Percentiles rank a stretch among this genome's conserved stretches.
phyloP scores from a whole-genome alignment of 2,113 vertebrate species.

The Verasper variegatus region DNA sequence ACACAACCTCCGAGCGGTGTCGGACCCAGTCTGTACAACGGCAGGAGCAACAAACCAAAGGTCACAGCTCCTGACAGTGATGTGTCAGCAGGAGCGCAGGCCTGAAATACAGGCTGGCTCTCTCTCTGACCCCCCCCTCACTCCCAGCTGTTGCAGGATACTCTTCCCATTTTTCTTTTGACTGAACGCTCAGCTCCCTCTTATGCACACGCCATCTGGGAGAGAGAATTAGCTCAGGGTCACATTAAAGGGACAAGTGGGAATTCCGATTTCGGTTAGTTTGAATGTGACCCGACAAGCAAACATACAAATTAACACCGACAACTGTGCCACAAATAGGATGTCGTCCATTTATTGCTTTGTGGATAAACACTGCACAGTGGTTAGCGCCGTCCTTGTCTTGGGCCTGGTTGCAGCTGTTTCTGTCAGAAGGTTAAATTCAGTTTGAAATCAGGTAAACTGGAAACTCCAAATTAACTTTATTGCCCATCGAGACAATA shows the following conservation, averaged over 20 bases:
- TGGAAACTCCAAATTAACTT: neutral
- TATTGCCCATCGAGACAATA: neutral
- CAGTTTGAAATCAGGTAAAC: neutral
- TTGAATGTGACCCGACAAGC: slow-evolving; percentile 24
- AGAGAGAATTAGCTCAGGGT: slow-evolving; percentile 20
- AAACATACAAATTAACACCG: slow-evolving; percentile 47
- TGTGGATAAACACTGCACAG: slow-evolving; percentile 28
- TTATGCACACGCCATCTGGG: slow-evolving; percentile 38
- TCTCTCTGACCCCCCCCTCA: slow-evolving; percentile 25
- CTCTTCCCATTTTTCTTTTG: slow-evolving; percentile 68
- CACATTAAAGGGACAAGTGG: slow-evolving; percentile 26
- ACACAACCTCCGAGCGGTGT: slow-evolving; percentile 3
- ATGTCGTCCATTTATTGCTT: slow-evolving; percentile 18
- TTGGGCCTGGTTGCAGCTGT: too few species aligned
- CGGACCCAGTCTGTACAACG: slow-evolving; percentile 39
- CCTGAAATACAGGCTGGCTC: slow-evolving; percentile 72
- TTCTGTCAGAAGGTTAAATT: neutral
- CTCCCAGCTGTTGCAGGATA: slow-evolving; percentile 72
- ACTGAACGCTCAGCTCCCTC: slow-evolving; percentile 51
- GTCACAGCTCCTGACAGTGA: slow-evolving; percentile 74
- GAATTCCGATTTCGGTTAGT: slow-evolving; percentile 35
- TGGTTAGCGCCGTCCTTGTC: neutral
- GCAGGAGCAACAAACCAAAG: slow-evolving; percentile 68
- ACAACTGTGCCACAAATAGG: slow-evolving; percentile 29
- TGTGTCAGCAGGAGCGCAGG: slow-evolving; percentile 73